Base-by-base conservation (phyloP, 2,888 invertebrate species). In the Antheraea assamensis region DNA sequence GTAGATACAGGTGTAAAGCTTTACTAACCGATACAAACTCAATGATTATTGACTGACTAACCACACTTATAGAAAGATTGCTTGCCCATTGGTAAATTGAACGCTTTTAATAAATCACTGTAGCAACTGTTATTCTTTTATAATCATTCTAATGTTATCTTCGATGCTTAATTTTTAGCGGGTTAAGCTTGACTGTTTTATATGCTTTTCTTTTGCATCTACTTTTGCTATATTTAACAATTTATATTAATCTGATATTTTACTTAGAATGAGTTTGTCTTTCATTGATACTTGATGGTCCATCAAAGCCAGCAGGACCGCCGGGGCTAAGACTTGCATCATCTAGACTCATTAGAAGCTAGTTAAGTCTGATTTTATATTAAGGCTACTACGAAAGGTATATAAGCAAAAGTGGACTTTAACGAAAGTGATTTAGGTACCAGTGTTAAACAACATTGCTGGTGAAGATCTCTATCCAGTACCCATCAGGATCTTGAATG, bases 401-500 rank as follows among this genome's bases (percentile, higher is more conserved):
- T 66, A 21, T 66, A 66, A 19, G 19, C 64, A 66, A 66, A 31
- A 66, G 64, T 19, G 15, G 64, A 31, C n/a, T 31, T 7, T 2
- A 66, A 8, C 2, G 1, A 13, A 64, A 31, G 31, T 66, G 8
- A 19, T 66, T 4, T 21, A 24, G 24, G n/a, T 10, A 58, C 27
- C 27, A 13, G 24, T 27, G 35, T 72, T 80, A 84, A 21, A 92
- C 87, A 0, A 88, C 85, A 7, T 87, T 87, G 4, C 95, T 89
- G 78, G 95, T 96, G 83, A 98, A 96, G 75, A 98, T 98, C 89
- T 99, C 99, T 83, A 99, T 98, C 98, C 98, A 98, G 87, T 99
- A 99, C 49, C 98, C 99, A 88, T 99, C 99, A 0, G 99, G 99
- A 88, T 99, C 99, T 82, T 98, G 97, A 75, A 99, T 98, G 88